Evolutionary conservation across 2,888 invertebrate species (phyloP), one percentile per base, ranked within the genome.

Genomic region (Hermaeophaga mercurialis): DNA sequence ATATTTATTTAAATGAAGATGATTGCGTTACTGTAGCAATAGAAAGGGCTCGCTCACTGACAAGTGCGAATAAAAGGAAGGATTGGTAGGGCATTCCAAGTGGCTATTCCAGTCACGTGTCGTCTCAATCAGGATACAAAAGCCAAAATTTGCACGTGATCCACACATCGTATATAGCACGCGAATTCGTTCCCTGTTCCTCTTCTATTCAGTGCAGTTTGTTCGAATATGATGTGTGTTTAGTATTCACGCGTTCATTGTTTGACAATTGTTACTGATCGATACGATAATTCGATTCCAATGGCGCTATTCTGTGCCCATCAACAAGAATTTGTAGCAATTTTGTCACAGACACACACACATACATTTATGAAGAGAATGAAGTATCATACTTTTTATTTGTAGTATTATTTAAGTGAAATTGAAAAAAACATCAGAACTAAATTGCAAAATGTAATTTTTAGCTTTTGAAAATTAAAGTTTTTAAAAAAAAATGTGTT

Each of bases 121-220:
- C 63, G 60, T 66, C 67, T 63, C 73, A 77, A 77, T 77, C 76
- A 77, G 70, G 68, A 67, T 67, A 77, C 75, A 77, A 77, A 77
- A 73, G 73, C 68, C 66, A 67, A 70, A 75, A 76, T 77, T 77
- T 76, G 75, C 75, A 74, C 75, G 74, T 75, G 76, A 76, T 74
- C 73, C 67, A 68, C 71, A 71, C 70, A 69, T 70, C 71, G 39
- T 71, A 71, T 70, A 69, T 70, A 71, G 39, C 68, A 63, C 64
- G 67, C 64, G 66, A 68, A 66, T 66, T 66, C 63, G 65, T 65
- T 64, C 59, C 62, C 62, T 18, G 39, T 39, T 39, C 39, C 39
- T 39, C 39, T 39, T 62, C 66, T 62, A 65, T 62, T 65, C 61
- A 64, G 59, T 64, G 56, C 64, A 66, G 64, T 67, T 66, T 65